A percentile compares a stretch with the other conserved stretches of the same genome.
Evolutionary conservation across 23 tunicate genomes (phyloP).

Genomic region (Botrylloides violaceus): DNA sequence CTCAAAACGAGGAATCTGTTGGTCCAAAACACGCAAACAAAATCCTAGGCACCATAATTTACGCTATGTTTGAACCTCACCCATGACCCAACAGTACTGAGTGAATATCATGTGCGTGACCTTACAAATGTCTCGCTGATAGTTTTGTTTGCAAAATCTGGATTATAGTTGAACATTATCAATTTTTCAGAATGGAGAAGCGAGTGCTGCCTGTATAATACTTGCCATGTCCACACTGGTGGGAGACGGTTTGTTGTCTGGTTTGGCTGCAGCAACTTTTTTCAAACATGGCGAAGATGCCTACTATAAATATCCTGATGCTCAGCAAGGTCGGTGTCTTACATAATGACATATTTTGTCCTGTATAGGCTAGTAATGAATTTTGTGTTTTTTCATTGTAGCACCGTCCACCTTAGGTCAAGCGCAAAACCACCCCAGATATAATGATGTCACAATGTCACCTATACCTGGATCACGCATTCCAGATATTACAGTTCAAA

Average conservation of each 20-base stretch:
- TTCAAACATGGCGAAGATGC: constrained; percentile 63
- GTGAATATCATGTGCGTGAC: too few relatives aligned
- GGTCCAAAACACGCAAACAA: too few relatives aligned
- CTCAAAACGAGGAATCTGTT: too few relatives aligned
- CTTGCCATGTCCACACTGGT: constrained; percentile 61
- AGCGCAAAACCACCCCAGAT: background rate
- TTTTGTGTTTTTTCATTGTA: too few relatives aligned
- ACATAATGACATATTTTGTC: too few relatives aligned
- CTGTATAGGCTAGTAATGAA: too few relatives aligned
- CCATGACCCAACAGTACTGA: too few relatives aligned
- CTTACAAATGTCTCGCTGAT: too few relatives aligned
- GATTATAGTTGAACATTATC: too few relatives aligned
- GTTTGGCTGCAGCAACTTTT: constrained; percentile 54
- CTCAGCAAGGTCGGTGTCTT: background rate
- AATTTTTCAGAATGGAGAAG: constrained; percentile 93
- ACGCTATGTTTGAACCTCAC: too few relatives aligned
- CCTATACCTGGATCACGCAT: constrained; percentile 12
- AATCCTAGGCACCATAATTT: too few relatives aligned
- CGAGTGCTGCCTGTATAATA: constrained; percentile 77
- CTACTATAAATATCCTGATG: background rate
- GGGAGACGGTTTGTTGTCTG: constrained; percentile 45
- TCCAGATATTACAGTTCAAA: constrained; percentile 18
- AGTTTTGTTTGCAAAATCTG: too few relatives aligned
- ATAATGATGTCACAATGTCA: constrained; percentile 1
- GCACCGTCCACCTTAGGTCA: constrained; percentile 14